Evolutionary conservation across 2,888 invertebrate species (phyloP).

Genomic region (Sturmia bella): DNA sequence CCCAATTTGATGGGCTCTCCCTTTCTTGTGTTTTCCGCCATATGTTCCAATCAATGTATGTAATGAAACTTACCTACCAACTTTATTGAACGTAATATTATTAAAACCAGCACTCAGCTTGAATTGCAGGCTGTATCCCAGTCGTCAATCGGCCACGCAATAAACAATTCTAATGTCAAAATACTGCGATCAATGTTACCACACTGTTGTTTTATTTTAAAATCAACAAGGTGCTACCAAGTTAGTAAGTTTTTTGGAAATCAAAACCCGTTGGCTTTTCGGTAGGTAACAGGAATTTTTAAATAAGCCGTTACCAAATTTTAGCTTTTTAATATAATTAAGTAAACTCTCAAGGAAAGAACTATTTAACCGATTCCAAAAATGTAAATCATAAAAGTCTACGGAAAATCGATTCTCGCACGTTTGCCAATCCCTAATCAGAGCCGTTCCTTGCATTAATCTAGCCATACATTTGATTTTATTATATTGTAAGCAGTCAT

Average conservation of each 20-base stretch:
- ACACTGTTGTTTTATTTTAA: neutral
- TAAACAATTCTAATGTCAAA: conserved; percentile 39
- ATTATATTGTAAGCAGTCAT: no score
- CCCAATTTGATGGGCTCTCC: conserved; percentile 74
- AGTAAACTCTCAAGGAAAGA: no score
- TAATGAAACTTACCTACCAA: neutral
- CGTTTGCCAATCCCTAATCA: no score
- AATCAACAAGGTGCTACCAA: conserved; percentile 22
- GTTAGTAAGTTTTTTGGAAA: conserved; percentile 16
- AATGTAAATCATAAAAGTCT: no score
- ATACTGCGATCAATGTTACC: neutral
- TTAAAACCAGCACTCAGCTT: neutral
- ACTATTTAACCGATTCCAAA: no score
- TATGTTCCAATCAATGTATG: conserved; percentile 74
- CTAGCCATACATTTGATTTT: no score
- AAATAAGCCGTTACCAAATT: no score
- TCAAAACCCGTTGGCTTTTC: no score
- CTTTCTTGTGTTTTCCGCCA: conserved; percentile 72
- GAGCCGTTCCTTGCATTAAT: no score
- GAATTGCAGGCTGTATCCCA: conserved; percentile 19
- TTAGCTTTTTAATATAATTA: no score
- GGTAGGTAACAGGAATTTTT: no score
- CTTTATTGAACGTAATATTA: conserved; percentile 14
- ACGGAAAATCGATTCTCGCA: no score
- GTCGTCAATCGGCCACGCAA: conserved; percentile 60